Conservation (phyloP, 2,113 vertebrate species). For the Heterotis niloticus region DNA sequence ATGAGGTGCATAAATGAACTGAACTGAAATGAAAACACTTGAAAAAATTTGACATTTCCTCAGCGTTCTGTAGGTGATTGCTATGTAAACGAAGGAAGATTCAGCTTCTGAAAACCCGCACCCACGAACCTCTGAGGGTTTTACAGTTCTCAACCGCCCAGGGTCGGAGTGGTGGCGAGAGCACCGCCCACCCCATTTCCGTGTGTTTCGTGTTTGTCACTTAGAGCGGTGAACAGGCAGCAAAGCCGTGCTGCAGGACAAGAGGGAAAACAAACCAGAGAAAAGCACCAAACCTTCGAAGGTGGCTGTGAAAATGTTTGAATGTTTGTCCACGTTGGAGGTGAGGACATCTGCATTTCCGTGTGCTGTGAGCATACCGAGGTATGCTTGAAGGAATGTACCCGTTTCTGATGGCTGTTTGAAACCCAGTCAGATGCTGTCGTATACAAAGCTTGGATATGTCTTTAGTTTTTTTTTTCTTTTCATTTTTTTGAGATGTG, state of each 20-base stretch:
- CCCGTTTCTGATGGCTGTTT: conserved; percentile 36
- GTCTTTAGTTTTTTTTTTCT: conserved; percentile 16
- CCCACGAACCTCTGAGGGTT: not conserved
- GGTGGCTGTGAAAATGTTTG: not conserved
- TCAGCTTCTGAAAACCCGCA: not conserved
- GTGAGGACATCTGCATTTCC: not conserved
- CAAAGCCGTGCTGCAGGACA: too few relatives aligned
- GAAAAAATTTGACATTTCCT: not conserved
- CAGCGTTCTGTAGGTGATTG: not conserved
- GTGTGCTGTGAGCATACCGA: conserved; percentile 25
- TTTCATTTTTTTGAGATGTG: conserved; percentile 29
- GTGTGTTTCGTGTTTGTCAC: not conserved
- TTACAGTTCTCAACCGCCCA: not conserved
- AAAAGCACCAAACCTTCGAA: not conserved
- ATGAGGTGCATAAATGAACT: conserved; percentile 22
- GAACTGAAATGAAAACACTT: too few relatives aligned
- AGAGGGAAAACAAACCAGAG: too few relatives aligned
- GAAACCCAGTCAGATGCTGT: conserved; percentile 31
- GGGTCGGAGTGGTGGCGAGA: not conserved
- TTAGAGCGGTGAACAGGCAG: not conserved
- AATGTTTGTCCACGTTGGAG: conserved; percentile 10
- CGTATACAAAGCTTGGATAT: conserved; percentile 24
- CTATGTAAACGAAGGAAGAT: not conserved
- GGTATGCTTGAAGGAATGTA: conserved; percentile 54
- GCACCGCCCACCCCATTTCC: not conserved